Base-by-base conservation (phyloP, 2,888 invertebrate species). In the Hypercompe scribonia region DNA sequence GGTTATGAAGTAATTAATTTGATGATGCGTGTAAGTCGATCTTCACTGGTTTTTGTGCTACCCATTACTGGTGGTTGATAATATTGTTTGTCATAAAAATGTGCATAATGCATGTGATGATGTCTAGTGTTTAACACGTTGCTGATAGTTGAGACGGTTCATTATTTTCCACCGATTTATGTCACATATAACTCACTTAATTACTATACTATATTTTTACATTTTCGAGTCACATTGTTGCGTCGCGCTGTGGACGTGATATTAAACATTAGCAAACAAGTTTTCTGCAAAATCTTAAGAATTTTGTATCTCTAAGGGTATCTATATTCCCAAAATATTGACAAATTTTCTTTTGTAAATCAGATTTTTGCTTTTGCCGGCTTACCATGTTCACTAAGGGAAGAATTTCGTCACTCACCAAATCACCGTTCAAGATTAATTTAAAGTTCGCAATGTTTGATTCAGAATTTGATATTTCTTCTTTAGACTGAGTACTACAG, bases 51-150 rank as follows among this genome's bases (percentile, higher is more conserved):
- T n/a, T n/a, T n/a, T n/a, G n/a, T n/a, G n/a, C n/a, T n/a, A n/a
- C 24, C 7, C 1, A n/a, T 54, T n/a, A 3, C 4, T 34, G 15
- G 31, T 7, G 33, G 2, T 34, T 36, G 68, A 68, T 68, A 54
- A 54, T 36, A n/a, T 18, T 34, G 68, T 54, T 68, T 68, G 31
- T 72, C 54, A 72, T 68, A 68, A 50, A 72, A 68, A 54, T 71
- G 39, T 67, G 63, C 21, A 58, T 66, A 36, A 42, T 33, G 65
- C 21, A 58, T 68, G 28, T 61, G 42, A 69, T 69, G 69, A 31
- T 33, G 24, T n/a, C 61, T 65, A 69, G 42, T 73, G 69, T 65
- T 28, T 5, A 8, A 58, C 73, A 73, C 65, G 69, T 61, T 34
- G 65, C 46, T 24, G 58, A 28, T 21, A 58, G n/a, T 54, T 7